phyloP scores from a whole-genome alignment of 2,113 vertebrate genomes.

The Pluvialis apricaria region DNA sequence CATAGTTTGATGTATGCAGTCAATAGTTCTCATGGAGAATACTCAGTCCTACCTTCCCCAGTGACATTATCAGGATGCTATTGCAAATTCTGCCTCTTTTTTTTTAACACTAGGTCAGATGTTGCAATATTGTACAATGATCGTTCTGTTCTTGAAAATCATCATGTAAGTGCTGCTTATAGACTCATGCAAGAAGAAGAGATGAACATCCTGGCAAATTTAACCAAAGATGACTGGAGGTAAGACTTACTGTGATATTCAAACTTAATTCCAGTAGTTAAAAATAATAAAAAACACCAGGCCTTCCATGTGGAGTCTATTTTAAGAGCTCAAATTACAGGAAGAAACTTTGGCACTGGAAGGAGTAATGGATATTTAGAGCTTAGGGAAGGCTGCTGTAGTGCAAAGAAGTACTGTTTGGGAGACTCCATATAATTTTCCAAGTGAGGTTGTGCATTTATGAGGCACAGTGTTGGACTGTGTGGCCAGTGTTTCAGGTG shows the following conservation, averaged over 20 bases:
- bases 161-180: conserved; percentile 97
- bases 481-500: neutral
- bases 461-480: neutral
- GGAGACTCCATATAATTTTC: neutral
- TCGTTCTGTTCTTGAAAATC: conserved; percentile 96
- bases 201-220: conserved; percentile 94
- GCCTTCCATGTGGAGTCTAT: neutral
- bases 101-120: conserved; percentile 84
- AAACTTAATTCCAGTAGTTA: neutral
- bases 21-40: neutral
- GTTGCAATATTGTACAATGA: conserved; percentile 97
- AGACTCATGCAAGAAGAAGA: conserved; percentile 97
- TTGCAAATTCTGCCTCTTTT: neutral
- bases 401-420: neutral
- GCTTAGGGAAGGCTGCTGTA: neutral
- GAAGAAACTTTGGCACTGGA: neutral
- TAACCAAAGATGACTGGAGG: conserved; percentile 99
- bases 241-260: conserved; percentile 54
- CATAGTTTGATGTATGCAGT: neutral
- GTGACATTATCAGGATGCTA: neutral
- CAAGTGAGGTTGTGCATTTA: neutral
- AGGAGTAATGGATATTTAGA: neutral
- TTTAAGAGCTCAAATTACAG: neutral
- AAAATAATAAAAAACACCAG: neutral
- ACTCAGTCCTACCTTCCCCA: neutral